Evolutionary conservation across 1,140 invertebrate genomes (phyloP), one percentile per base, ranked within the genome.

Genomic region (Sminthurides bifidus): DNA sequence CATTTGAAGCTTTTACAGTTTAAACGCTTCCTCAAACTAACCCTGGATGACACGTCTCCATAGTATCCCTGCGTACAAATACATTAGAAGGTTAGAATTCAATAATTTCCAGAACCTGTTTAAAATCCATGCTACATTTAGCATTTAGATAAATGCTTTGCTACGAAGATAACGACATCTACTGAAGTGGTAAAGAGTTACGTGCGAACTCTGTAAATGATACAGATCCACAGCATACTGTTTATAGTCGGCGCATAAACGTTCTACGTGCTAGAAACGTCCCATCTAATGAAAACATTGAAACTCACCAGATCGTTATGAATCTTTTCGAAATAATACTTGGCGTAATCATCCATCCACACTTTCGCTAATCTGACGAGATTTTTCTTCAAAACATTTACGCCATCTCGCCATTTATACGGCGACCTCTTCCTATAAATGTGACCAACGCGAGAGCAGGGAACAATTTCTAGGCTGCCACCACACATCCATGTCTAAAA

Each of bases 1-100:
- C 94, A 98, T 41, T 89, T 79, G 77, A 98, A 98, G 67, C 82
- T 85, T 74, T 96, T 94, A 71, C 95, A 98, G 65, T 93, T 81
- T 24, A 98, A 75, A 51, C 77, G 75, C 61, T 89, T 76, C 19
- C 90, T 74, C 6, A 95, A 70, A 43, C 80, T 76, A 60, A 77
- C 74, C 2, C 92, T 75, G 59, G 82, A 80, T 21, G 79, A 81
- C 3, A 93, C 81, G 73, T 93, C 85, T 35, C 91, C 91, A 17
- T 88, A 82, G 8, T 82, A 21, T 27, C 50, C 29, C 40, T 56
- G n/a, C n/a, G n/a, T n/a, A n/a, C n/a, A n/a, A n/a, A n/a, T n/a
- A n/a, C n/a, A n/a, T n/a, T n/a, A n/a, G n/a, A n/a, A n/a, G n/a
- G n/a, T n/a, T n/a, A n/a, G n/a, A n/a, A n/a, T n/a, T n/a, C n/a